These are phyloP conservation scores for Coracias cyanogaster DNA, from an alignment of 2,797 vertebrate species.

Conservation along the genomic window DNA sequence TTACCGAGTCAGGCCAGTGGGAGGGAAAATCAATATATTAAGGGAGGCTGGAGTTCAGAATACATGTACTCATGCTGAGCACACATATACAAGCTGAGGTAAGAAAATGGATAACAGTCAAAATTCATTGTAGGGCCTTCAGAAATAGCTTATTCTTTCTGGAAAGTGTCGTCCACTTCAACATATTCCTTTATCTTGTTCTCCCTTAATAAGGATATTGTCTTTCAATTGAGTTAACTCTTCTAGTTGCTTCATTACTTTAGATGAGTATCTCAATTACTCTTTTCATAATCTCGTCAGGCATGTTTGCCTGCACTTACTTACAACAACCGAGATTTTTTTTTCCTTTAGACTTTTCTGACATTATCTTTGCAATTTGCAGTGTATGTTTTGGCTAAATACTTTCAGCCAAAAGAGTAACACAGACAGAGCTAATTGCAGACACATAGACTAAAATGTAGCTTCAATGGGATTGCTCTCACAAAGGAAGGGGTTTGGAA, in stretches of 20 bases:
- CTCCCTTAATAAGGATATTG: slow-evolving; percentile 43
- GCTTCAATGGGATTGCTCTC: background rate
- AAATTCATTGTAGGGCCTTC: slow-evolving; percentile 6
- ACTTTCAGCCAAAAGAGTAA: background rate
- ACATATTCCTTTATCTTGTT: background rate
- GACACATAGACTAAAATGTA: background rate
- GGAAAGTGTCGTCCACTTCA: slow-evolving; percentile 23
- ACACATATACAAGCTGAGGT: background rate
- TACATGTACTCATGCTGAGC: background rate
- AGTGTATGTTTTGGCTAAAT: background rate
- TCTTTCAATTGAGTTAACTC: slow-evolving; percentile 43
- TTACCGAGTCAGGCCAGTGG: background rate
- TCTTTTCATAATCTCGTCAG: slow-evolving; percentile 4
- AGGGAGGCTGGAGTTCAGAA: background rate
- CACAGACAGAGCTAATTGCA: background rate
- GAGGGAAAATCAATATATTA: background rate
- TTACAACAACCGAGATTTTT: background rate
- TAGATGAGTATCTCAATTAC: background rate
- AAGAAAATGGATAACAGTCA: background rate
- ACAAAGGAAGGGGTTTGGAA: background rate
- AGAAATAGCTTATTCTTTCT: slow-evolving; percentile 16
- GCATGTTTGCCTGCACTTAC: background rate
- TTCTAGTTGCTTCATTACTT: slow-evolving; percentile 15
- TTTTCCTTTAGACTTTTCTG: slow-evolving; percentile 18
- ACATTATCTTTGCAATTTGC: background rate